Evolutionary conservation across 1,140 invertebrate species (phyloP).

Genomic region (Nephila pilipes): DNA sequence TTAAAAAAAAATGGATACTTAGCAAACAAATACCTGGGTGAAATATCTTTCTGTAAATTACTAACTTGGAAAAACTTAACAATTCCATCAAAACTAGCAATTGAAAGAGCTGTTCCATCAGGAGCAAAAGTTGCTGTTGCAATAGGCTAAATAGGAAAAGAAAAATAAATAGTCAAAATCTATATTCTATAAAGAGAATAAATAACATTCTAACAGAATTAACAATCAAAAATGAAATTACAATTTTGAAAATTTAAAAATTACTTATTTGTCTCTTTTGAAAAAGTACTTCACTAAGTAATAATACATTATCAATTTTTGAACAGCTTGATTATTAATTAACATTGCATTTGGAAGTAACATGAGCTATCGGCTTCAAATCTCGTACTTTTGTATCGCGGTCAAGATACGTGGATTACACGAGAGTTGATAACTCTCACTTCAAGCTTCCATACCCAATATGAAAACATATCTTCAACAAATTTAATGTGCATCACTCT

Average conservation of each 20-base stretch:
- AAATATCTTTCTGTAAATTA: constrained; percentile 48
- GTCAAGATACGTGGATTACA: too few species aligned
- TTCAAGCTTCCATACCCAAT: too few species aligned
- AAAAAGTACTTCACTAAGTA: background rate
- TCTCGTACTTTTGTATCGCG: too few species aligned
- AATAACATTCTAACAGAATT: background rate
- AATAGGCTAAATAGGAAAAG: constrained; percentile 84
- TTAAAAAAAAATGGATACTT: too few species aligned
- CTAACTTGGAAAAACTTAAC: constrained; percentile 95
- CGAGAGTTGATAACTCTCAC: too few species aligned
- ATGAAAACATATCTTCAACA: too few species aligned
- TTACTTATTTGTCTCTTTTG: background rate
- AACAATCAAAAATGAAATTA: background rate
- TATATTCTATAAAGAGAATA: background rate
- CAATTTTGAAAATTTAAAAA: background rate
- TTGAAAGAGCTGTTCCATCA: constrained; percentile 94
- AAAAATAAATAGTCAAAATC: background rate
- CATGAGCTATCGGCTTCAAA: too few species aligned
- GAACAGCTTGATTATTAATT: too few species aligned
- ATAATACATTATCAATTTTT: too few species aligned
- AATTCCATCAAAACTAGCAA: constrained; percentile 91
- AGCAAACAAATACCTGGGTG: constrained; percentile 63
- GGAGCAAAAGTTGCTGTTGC: constrained; percentile 94
- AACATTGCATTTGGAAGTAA: too few species aligned
- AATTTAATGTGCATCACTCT: too few species aligned